Evolutionary conservation across 1,140 invertebrate genomes (phyloP).

Genomic region (Eufriesea mexicana): DNA sequence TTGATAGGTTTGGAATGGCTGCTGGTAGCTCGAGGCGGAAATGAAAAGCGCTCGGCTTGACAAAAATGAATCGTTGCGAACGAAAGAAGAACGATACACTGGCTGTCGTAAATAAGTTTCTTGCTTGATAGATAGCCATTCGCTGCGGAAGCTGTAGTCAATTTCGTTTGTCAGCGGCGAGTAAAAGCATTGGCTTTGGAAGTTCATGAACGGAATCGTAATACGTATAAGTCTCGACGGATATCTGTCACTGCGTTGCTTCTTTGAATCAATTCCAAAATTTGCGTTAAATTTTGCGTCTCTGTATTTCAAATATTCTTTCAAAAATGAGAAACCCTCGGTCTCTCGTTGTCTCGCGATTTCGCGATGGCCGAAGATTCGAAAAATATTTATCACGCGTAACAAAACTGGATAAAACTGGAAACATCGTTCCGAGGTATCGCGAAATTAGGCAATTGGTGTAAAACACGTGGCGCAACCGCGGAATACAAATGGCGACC

Average conservation of each 20-base stretch:
- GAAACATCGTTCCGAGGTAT: too few relatives aligned
- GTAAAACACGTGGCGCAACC: conserved; percentile 20
- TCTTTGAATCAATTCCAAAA: background rate
- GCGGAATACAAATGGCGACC: conserved; percentile 51
- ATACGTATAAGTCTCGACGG: background rate
- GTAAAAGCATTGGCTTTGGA: background rate
- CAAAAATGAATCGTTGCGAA: conserved; percentile 41
- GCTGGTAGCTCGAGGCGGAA: conserved; percentile 11
- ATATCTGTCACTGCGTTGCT: background rate
- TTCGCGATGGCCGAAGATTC: too few relatives aligned
- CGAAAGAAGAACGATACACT: conserved; percentile 29
- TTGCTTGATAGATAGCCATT: conserved; percentile 38
- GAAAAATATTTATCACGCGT: too few relatives aligned
- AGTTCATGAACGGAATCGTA: background rate
- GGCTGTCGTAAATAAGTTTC: conserved; percentile 41
- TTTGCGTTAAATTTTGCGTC: background rate
- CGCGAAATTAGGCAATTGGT: conserved; percentile 20
- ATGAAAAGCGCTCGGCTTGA: conserved; percentile 34
- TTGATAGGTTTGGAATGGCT: conserved; percentile 13
- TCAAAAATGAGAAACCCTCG: too few relatives aligned
- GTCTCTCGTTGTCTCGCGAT: too few relatives aligned
- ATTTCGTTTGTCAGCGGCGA: background rate
- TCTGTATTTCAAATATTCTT: too few relatives aligned
- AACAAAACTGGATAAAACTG: too few relatives aligned
- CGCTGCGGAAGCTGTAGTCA: conserved; percentile 17